Evolutionary conservation across 2,113 vertebrate genomes (phyloP).

Genomic region (Centropus unirufus): DNA sequence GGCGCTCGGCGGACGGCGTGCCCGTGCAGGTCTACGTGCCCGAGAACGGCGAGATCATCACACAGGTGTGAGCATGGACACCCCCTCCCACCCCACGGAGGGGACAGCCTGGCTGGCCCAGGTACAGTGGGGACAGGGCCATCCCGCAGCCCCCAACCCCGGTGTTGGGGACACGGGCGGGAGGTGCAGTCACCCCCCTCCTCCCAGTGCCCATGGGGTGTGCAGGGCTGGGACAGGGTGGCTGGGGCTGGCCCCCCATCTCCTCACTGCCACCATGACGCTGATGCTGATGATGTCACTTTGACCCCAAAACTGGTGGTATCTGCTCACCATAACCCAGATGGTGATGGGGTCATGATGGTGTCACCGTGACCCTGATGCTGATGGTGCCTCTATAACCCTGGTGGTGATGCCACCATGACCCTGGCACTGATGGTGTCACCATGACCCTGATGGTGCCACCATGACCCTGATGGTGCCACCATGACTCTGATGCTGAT

Average conservation of each 20-base stretch:
- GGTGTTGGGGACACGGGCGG: accelerated
- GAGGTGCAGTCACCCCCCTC: neutral
- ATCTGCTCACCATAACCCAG: neutral
- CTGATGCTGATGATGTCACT: neutral
- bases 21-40: conserved; percentile 23
- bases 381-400: neutral
- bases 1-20: neutral
- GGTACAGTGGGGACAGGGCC: neutral
- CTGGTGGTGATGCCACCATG: neutral
- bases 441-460: neutral
- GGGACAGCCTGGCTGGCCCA: conserved; percentile 36
- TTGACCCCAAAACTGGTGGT: neutral
- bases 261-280: neutral
- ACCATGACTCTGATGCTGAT: neutral
- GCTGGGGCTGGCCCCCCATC: neutral
- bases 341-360: neutral
- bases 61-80: conserved; percentile 15
- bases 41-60: conserved; percentile 46
- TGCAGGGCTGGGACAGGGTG: neutral
- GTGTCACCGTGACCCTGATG: neutral
- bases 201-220: neutral
- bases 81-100: neutral
- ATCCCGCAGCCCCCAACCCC: accelerated
- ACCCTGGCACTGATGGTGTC: neutral
- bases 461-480: neutral